A percentile compares a stretch with the other conserved stretches of the same genome.
Evolutionary conservation across 2,888 invertebrate genomes (phyloP).

Genomic region (Nudaria mundana): DNA sequence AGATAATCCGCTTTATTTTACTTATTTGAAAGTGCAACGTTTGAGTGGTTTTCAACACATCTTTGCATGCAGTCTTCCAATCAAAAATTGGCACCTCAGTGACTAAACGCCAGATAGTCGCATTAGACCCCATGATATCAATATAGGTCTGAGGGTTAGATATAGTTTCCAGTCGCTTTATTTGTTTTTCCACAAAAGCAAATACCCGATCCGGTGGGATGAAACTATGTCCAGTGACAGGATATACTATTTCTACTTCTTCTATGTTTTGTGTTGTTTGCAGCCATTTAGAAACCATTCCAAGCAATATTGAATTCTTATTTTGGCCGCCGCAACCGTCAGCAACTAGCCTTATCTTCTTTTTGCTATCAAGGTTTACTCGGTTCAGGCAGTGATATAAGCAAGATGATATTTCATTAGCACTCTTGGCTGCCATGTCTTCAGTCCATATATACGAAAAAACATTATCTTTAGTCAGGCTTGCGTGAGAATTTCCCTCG

Average conservation of each 20-base stretch:
- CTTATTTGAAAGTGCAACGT: constrained; percentile 24
- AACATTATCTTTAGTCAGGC: no score
- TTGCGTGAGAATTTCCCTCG: constrained; percentile 31
- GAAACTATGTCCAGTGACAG: no score
- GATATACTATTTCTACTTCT: constrained; percentile 24
- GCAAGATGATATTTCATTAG: no score
- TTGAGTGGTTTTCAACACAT: constrained; percentile 22
- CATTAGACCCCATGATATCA: constrained; percentile 18
- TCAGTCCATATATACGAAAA: not conserved
- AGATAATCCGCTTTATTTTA: constrained; percentile 17
- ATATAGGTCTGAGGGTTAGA: constrained; percentile 18
- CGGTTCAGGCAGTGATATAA: no score
- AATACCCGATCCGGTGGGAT: constrained; percentile 28
- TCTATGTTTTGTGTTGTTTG: no score
- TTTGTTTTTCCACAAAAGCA: constrained; percentile 23
- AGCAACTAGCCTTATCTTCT: constrained; percentile 21
- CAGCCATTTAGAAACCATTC: no score
- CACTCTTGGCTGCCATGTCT: constrained; percentile 11
- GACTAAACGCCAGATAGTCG: constrained; percentile 15
- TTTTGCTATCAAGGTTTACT: no score
- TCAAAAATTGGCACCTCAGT: constrained; percentile 20
- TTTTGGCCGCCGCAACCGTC: constrained; percentile 36
- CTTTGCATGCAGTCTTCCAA: constrained; percentile 18
- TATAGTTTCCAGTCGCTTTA: constrained; percentile 20
- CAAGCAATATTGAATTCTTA: no score